Base-by-base conservation (phyloP, 1,140 invertebrate genomes). In the Drosophila funebris region DNA sequence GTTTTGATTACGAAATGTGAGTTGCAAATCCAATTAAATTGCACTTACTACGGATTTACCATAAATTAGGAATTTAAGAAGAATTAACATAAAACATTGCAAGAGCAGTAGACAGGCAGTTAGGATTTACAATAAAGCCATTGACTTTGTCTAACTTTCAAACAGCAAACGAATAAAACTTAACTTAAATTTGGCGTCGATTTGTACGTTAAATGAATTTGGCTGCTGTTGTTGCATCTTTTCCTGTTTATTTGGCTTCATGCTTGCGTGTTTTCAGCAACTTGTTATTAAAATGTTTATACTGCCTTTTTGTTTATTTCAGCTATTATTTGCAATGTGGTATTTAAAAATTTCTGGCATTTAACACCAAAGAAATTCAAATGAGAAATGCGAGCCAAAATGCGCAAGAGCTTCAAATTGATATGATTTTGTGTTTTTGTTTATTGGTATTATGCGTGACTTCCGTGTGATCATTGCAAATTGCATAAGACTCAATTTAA, bases 371-470 rank as follows among this genome's bases (percentile, higher is more conserved):
- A 29, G 52, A 63, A 63, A 83, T 67, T 46, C 52, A 66, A 71
- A 71, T 67, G 9, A 33, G 41, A 41, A 29, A 62, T 62, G 48
- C 37, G 14, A 52, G 36, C 27, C 16, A 36, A 53, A 52, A 60
- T 52, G 44, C 14, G 36, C 58, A 37, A 44, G 22, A 62, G 29
- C 58, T 78, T 63, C 22, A 66, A 83, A 60, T 72, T 78, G 56
- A 73, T 76, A 73, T 67, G 24, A 61, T 73, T 73, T 39, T 66
- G 54, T 52, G 54, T 53, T 73, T 53, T 46, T 60, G n/a, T 73
- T 74, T 58, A 74, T 82, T 64, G 64, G 18, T 46, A 52, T 78
- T 43, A 41, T 69, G 80, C 63, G 61, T 76, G 79, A 56, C 50
- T 82, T 82, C 79, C 79, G 60, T 60, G 56, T 39, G 29, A 29